Evolutionary conservation across 2,113 vertebrate species (phyloP), one percentile per base, ranked within the genome.

Genomic region (Amphiprion percula): DNA sequence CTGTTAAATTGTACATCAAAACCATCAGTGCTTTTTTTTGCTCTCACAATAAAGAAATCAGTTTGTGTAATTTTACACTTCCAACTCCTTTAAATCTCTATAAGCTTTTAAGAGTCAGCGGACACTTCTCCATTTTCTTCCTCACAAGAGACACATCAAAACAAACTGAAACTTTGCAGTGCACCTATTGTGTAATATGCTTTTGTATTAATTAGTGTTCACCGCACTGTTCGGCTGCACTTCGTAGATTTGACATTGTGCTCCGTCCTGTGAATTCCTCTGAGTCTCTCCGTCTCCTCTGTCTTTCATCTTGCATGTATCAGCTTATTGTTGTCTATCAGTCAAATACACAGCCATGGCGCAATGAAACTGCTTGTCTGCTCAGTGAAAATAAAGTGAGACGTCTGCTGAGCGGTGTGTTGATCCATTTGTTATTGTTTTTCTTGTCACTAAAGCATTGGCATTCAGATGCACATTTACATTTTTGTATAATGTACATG

Each of bases 321-420:
- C 63, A 39, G 58, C 59, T 82, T 58, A 75, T 74, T 71, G 63
- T 77, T 89, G 49, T n/a, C 4, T 61, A 77, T 82, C 68, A 79
- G 69, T 77, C 66, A 65, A 61, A 74, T 66, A 69, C 46, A 54
- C 52, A 78, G 72, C 79, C 59, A 47, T 23, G 6, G 61, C 73
- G 66, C 66, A 59, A 69, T 71, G 65, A 77, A 82, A 87, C 72
- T 5, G 33, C 84, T 65, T 87, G 79, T 88, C 80, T 83, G 49
- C 54, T 74, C 60, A 47, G 62, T 53, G 39, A 69, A 89, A 92
- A 89, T 84, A 91, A 91, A 91, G 73, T 4, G 2, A 28, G 15
- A 68, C 71, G 83, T 66, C 65, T 85, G 81, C 75, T 74, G 69
- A 75, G 74, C 47, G 19, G 49, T 24, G 54, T 39, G 50, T 23